These are phyloP conservation scores for Kradibia gibbosae DNA, from an alignment of 1,140 invertebrate species.

Conservation along the genomic window DNA sequence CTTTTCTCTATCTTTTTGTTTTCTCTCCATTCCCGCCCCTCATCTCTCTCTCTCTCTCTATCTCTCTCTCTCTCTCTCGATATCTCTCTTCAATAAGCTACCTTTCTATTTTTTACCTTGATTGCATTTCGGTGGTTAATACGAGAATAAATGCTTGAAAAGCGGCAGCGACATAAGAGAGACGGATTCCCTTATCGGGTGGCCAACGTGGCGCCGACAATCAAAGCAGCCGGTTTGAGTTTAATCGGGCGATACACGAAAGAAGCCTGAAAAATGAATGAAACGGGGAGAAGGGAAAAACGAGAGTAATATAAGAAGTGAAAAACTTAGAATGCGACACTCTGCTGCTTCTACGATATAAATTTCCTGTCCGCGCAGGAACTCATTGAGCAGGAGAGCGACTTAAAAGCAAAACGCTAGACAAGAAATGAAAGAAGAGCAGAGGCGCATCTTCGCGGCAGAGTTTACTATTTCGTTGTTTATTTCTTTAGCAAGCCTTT, in stretches of 20 bases:
- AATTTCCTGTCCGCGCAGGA: conserved; percentile 8
- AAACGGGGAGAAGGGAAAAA: conserved; percentile 15
- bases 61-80: not conserved
- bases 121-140: conserved; percentile 38
- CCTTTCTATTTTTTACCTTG: conserved; percentile 24
- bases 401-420: not conserved
- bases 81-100: conserved; percentile 1
- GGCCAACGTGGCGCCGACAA: conserved; percentile 26
- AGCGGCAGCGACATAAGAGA: conserved; percentile 48
- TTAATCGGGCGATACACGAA: conserved; percentile 54
- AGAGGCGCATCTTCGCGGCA: conserved; percentile 1
- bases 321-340: not conserved
- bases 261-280: not conserved
- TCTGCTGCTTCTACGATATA: not conserved
- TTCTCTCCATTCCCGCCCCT: not conserved
- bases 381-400: not conserved
- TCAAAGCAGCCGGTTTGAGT: conserved; percentile 48
- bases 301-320: not conserved
- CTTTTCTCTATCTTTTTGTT: too few species aligned
- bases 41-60: not conserved
- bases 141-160: conserved; percentile 54
- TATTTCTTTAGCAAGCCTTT: conserved; percentile 44
- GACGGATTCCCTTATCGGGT: conserved; percentile 55
- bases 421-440: conserved; percentile 30
- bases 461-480: conserved; percentile 42